phyloP scores from a whole-genome alignment of 2,797 vertebrate genomes.

The Phoeniculus purpureus region DNA sequence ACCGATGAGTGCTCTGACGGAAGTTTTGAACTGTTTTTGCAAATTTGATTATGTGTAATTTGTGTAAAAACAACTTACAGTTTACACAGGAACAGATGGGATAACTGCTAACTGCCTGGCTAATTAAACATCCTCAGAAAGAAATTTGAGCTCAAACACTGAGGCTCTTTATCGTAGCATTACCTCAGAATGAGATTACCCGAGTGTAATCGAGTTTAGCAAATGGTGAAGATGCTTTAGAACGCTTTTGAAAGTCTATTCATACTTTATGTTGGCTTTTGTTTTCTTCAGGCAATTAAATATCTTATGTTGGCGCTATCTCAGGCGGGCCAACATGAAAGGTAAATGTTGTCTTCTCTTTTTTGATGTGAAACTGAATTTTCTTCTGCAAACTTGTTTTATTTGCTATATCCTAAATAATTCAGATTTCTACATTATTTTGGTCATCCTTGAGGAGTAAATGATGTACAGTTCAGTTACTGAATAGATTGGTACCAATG shows the following conservation, averaged over 20 bases:
- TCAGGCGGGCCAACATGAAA: slow-evolving; percentile 49
- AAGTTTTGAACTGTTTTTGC: slow-evolving; percentile 16
- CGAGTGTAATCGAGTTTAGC: slow-evolving; percentile 17
- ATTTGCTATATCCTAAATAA: not conserved
- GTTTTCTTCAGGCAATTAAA: slow-evolving; percentile 70
- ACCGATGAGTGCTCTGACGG: not conserved
- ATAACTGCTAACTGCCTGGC: slow-evolving; percentile 24
- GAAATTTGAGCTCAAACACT: not conserved
- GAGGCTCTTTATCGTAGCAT: not conserved
- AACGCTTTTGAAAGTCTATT: slow-evolving; percentile 14
- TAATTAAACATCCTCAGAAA: slow-evolving; percentile 40
- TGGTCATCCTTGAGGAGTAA: not conserved
- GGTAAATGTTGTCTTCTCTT: slow-evolving; percentile 52
- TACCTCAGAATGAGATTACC: not conserved
- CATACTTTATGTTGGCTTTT: not conserved
- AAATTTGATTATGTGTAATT: slow-evolving; percentile 18
- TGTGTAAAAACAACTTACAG: slow-evolving; percentile 19
- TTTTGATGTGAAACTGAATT: not conserved
- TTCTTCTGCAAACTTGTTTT: not conserved
- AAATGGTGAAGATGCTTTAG: slow-evolving; percentile 6
- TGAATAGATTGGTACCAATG: not conserved
- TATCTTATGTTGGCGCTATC: slow-evolving; percentile 52
- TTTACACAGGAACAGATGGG: slow-evolving; percentile 51
- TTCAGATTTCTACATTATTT: not conserved
- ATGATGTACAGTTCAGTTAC: not conserved